Evolutionary conservation across 2,113 vertebrate genomes (phyloP), one percentile per base, ranked within the genome.

Genomic region (Ammospiza nelsoni): DNA sequence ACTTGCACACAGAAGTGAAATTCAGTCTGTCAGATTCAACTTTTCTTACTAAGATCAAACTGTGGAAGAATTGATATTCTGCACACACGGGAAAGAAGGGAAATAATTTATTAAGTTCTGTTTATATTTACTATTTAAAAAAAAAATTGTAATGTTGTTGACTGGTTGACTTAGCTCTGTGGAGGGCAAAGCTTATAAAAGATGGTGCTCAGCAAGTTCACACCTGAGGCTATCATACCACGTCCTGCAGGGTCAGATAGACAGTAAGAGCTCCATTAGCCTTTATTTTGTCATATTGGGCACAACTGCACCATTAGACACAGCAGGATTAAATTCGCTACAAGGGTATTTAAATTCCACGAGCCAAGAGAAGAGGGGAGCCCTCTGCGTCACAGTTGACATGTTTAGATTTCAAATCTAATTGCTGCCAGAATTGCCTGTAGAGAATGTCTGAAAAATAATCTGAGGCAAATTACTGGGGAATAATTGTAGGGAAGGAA

Each of bases 161-260:
- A 27, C 8, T 27, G 12, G 24, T 63, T 95, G 62, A n/a, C 82
- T 58, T 78, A 17, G n/a, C 48, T 92, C 12, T 66, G 61, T 43
- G 48, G 17, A 79, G 20, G 39, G 52, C 54, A 92, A 94, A 85
- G 66, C 37, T 85, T 74, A 4, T 88, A 63, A 59, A 89, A 89
- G 23, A 29, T 75, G 62, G 37, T 33, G 12, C 79, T 90, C 71
- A 54, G 33, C 33, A 81, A 49, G 15, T 48, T 44, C 18, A 11
- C 6, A 5, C 73, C 62, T 84, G 62, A 86, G 48, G 46, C 65
- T 41, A 35, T 44, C 2, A 8, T 75, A 49, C 59, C 2, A 4
- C 31, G 5, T 48, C 24, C 1, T 46, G 59, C 24, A 69, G 48
- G 23, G 44, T 71, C 51, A 54, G 33, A 10, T 52, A 84, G 46